These are phyloP conservation scores for Tetragonisca angustula DNA, from an alignment of 2,888 invertebrate genomes.

Conservation along the genomic window DNA sequence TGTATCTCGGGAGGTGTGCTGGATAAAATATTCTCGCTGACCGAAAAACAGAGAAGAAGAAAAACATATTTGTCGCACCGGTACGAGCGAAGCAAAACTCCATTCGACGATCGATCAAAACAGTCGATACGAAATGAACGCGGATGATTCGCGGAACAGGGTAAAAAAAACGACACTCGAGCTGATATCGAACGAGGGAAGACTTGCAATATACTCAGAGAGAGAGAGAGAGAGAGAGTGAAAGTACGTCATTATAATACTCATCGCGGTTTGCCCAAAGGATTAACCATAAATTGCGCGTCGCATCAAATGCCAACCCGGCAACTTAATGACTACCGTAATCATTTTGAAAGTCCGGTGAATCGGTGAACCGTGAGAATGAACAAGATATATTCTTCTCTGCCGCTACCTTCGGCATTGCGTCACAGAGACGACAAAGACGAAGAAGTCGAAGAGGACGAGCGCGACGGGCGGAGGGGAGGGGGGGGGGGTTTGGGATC, in stretches of 20 bases:
- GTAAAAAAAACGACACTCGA: slow-evolving; percentile 5
- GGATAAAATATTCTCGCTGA: background rate
- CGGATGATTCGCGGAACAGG: background rate
- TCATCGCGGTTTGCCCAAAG: slow-evolving; percentile 70
- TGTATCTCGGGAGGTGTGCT: no score
- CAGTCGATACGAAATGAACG: background rate
- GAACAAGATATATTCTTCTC: slow-evolving; percentile 55
- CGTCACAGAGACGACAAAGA: slow-evolving; percentile 38
- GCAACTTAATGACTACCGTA: slow-evolving; percentile 64
- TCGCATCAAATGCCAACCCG: slow-evolving; percentile 67
- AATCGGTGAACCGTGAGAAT: slow-evolving; percentile 62
- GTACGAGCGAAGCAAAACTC: background rate
- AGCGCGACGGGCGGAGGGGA: no score
- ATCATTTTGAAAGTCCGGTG: slow-evolving; percentile 65
- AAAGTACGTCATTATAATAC: slow-evolving; percentile 76
- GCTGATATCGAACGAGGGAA: slow-evolving; percentile 28
- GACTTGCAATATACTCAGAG: background rate
- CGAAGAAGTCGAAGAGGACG: background rate
- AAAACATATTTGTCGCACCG: background rate
- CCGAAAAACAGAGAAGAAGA: background rate
- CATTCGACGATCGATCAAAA: background rate
- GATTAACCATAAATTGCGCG: slow-evolving; percentile 74
- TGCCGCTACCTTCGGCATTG: slow-evolving; percentile 48
- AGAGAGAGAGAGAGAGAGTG: slow-evolving; percentile 52
- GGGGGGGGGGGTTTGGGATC: background rate